These are phyloP conservation scores for Antechinus flavipes DNA, from an alignment of 2,113 vertebrate species.

Conservation along the genomic window DNA sequence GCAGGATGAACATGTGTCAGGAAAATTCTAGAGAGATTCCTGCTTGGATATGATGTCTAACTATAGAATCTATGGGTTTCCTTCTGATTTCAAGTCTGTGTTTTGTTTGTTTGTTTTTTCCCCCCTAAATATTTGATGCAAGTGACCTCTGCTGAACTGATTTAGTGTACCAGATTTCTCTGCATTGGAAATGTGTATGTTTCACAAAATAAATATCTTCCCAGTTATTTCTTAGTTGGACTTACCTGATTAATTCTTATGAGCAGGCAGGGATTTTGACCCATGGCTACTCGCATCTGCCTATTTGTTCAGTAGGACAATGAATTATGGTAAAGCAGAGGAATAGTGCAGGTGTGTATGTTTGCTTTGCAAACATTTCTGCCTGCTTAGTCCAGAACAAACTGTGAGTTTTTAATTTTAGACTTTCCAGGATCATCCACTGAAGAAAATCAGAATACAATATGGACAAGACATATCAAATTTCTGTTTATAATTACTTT, in stretches of 20 bases:
- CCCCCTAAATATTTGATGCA: not conserved
- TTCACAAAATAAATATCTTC: conserved; percentile 30
- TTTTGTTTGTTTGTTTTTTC: not conserved
- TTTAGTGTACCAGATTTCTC: not conserved
- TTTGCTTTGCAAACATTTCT: conserved; percentile 19
- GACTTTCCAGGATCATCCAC: not conserved
- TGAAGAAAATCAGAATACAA: not conserved
- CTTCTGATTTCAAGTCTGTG: not conserved
- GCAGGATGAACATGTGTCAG: not conserved
- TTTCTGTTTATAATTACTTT: conserved; percentile 54
- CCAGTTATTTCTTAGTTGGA: conserved; percentile 11
- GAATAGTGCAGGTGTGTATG: not conserved
- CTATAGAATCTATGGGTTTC: not conserved
- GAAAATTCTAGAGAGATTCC: not conserved
- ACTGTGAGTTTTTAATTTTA: conserved; percentile 15
- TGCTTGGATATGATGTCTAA: not conserved
- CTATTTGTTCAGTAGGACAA: not conserved
- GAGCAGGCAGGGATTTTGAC: conserved; percentile 43
- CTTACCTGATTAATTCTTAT: conserved; percentile 44
- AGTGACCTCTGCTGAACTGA: not conserved
- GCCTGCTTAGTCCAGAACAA: not conserved
- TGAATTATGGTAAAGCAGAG: not conserved
- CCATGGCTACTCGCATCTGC: conserved; percentile 32
- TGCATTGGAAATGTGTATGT: not conserved
- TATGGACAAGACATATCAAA: not conserved